Evolutionary conservation across 2,888 invertebrate genomes (phyloP), one percentile per base, ranked within the genome.

Genomic region (Oscheius onirici): DNA sequence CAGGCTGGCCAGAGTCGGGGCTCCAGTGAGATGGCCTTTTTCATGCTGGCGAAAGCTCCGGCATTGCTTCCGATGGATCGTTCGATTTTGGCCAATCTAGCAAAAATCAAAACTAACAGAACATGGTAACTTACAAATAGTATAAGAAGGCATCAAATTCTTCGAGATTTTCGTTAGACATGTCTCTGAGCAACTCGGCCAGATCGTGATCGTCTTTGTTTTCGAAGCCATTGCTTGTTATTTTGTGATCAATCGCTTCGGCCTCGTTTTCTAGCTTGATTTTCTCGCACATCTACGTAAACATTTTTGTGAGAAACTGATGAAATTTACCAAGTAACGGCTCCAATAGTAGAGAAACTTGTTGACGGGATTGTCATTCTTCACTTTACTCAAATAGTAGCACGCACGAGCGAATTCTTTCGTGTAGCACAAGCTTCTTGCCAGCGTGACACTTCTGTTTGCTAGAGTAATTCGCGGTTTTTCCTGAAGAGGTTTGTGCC

Each of bases 1-100:
- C 97, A 99, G 0, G 96, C 93, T 51, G 94, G 93, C 97, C 97
- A 99, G 73, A 95, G 91, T 85, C 94, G 92, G 13, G 78, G 75
- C 49, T 85, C 83, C 28, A 66, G 40, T n/a, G 55, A 17, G 41
- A 81, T 49, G n/a, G 72, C 74, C 28, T 43, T 63, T 43, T 65
- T 66, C 58, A 80, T 58, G 0, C 73, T 73, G 1, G 57, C 60
- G 17, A 24, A 55, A 20, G 77, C 80, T 13, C 72, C 57, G 1
- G 40, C 57, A 24, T 71, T 69, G 52, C 71, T 58, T 20, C 76
- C 79, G 6, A 77, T 20, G 40, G 74, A 63, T 2, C 71, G 51
- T 67, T 79, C 77, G 3, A 77, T 34, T 52, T 57, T 61, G 11
- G 54, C 70, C 43, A 70, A 15, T 26, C 70, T 70, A 51, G 24